Percentiles rank a stretch among this genome's conserved stretches.
These are phyloP conservation scores for Rhinolophus sinicus DNA, from an alignment of 2,113 vertebrate genomes.

Conservation along the genomic window DNA sequence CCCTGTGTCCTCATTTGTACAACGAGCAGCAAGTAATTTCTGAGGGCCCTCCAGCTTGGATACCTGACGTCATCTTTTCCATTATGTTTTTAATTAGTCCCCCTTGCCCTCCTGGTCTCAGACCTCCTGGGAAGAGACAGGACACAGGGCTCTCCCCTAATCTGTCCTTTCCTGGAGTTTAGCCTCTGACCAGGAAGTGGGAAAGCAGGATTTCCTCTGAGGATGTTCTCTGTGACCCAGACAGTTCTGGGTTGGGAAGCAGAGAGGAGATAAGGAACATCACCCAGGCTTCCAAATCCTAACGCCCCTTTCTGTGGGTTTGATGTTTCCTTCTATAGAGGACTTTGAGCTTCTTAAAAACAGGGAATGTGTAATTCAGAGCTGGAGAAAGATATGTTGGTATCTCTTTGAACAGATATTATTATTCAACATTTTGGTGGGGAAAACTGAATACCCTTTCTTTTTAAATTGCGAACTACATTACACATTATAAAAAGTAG, in stretches of 20 bases:
- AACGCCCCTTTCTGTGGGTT: not conserved
- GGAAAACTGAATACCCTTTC: not conserved
- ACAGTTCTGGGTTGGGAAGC: constrained; percentile 27
- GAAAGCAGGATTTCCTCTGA: constrained; percentile 81
- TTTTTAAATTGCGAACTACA: constrained; percentile 16
- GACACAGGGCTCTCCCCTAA: constrained; percentile 71
- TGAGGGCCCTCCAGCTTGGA: not conserved
- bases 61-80: constrained; percentile 42
- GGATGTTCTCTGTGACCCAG: constrained; percentile 70
- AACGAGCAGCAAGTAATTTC: not conserved
- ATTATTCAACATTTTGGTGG: not conserved
- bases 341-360: constrained; percentile 42
- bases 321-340: constrained; percentile 5
- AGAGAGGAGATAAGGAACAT: constrained; percentile 52
- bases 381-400: not conserved
- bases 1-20: not conserved
- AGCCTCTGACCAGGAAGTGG: constrained; percentile 74
- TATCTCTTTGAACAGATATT: not conserved
- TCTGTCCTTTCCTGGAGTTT: constrained; percentile 75
- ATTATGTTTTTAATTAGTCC: constrained; percentile 47
- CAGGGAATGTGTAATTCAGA: not conserved
- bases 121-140: constrained; percentile 72
- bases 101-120: constrained; percentile 20
- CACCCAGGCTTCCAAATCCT: not conserved
- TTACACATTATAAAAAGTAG: not conserved